A percentile compares a stretch with the other conserved stretches of the same genome.
Conservation (phyloP, 1,140 invertebrate species). For the Theocolax elegans region DNA sequence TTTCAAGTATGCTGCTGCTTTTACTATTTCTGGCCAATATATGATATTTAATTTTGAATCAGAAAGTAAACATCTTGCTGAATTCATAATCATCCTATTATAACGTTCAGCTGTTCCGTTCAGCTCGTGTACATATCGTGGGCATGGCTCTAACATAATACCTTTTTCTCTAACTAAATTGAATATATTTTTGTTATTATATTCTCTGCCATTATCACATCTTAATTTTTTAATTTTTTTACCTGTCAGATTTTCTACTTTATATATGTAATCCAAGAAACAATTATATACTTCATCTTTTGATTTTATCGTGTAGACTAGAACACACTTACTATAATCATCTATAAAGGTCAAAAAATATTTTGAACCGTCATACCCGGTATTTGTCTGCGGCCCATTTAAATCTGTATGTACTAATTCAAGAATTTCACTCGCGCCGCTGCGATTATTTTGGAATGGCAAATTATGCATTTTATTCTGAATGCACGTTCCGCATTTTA, state of each 20-base stretch:
- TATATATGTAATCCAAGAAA: constrained; percentile 45
- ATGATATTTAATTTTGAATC: constrained; percentile 47
- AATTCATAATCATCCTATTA: constrained; percentile 45
- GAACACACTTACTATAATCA: too few relatives aligned
- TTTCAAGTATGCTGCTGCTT: constrained; percentile 47
- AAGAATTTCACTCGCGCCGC: background rate
- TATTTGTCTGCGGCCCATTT: background rate
- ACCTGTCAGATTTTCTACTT: constrained; percentile 44
- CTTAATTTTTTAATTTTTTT: constrained; percentile 54
- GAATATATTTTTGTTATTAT: constrained; percentile 48
- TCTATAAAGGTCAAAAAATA: too few relatives aligned
- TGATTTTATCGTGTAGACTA: background rate
- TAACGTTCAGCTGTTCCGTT: constrained; percentile 44
- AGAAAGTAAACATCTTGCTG: constrained; percentile 41
- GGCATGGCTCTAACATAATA: constrained; percentile 55
- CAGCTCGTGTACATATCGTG: constrained; percentile 40
- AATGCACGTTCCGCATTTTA: constrained; percentile 6
- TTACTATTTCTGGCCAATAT: constrained; percentile 53
- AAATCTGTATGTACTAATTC: background rate
- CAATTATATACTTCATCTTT: too few relatives aligned
- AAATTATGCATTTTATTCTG: constrained; percentile 25
- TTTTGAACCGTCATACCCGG: background rate
- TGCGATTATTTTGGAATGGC: constrained; percentile 12
- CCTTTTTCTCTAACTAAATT: constrained; percentile 40
- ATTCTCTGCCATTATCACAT: constrained; percentile 60